Evolutionary conservation across 1,140 invertebrate genomes (phyloP).

Genomic region (Cyclargus thomasi): DNA sequence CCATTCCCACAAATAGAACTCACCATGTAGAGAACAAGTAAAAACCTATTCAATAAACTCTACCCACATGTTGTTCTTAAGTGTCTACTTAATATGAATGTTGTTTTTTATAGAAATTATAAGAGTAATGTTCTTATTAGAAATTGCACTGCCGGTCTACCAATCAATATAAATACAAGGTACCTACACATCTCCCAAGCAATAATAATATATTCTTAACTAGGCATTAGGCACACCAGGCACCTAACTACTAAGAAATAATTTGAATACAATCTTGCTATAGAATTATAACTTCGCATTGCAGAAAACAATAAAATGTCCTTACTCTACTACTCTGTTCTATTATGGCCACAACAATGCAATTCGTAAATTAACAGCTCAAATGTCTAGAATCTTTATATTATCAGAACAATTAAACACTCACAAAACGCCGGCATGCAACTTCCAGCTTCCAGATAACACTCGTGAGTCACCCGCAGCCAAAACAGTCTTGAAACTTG

Average conservation of each 20-base stretch:
- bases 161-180: background rate
- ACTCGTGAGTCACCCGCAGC: constrained; percentile 18
- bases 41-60: background rate
- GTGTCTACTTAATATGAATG: no score
- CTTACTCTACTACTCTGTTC: background rate
- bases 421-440: constrained; percentile 30
- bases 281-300: background rate
- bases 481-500: constrained; percentile 22
- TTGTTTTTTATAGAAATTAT: background rate
- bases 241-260: background rate
- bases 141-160: background rate
- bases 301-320: constrained; percentile 1
- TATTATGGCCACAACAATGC: constrained; percentile 1
- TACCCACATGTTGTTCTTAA: background rate
- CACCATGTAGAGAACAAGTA: background rate
- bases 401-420: constrained; percentile 33
- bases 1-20: background rate
- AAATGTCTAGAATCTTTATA: constrained; percentile 6
- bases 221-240: background rate
- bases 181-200: background rate
- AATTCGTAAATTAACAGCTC: constrained; percentile 9
- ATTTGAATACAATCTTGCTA: background rate
- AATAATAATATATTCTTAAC: background rate
- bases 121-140: background rate
- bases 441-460: constrained; percentile 23